Conservation (phyloP, 2,797 vertebrate genomes). For the Vespertilio murinus region DNA sequence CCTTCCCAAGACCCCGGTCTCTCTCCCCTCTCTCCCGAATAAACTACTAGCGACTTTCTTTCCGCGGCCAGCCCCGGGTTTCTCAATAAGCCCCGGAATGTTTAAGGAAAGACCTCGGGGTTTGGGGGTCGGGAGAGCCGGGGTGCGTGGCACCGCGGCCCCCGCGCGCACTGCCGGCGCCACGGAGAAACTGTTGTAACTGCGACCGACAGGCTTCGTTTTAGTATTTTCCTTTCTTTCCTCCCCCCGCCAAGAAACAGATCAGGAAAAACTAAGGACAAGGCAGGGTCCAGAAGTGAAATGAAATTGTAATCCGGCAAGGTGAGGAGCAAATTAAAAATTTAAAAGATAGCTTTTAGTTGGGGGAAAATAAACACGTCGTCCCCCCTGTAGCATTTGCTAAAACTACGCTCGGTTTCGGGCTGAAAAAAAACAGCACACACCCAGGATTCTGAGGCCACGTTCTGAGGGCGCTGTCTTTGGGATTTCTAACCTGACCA, state of each 20-base stretch:
- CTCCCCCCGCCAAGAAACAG: conserved; percentile 19
- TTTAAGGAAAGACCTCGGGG: conserved; percentile 21
- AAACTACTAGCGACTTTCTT: neutral
- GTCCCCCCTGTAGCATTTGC: conserved; percentile 40
- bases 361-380: conserved; percentile 33
- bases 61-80: conserved; percentile 11
- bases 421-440: conserved; percentile 15
- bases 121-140: neutral
- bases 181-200: conserved; percentile 69
- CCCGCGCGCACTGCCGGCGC: neutral
- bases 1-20: neutral
- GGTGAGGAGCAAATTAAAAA: conserved; percentile 64
- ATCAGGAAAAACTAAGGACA: conserved; percentile 68
- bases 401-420: conserved; percentile 48
- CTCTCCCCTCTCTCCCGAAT: conserved; percentile 34
- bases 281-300: conserved; percentile 55
- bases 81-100: neutral
- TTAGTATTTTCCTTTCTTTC: neutral
- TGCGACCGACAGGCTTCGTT: conserved; percentile 49
- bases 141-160: neutral
- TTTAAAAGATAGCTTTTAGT: conserved; percentile 64
- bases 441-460: conserved; percentile 20
- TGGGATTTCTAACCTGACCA: conserved; percentile 65
- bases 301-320: conserved; percentile 66
- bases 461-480: conserved; percentile 19